Percentiles rank a stretch among this genome's conserved stretches.
phyloP scores from a whole-genome alignment of 2,113 vertebrate species.

The Siniperca chuatsi region DNA sequence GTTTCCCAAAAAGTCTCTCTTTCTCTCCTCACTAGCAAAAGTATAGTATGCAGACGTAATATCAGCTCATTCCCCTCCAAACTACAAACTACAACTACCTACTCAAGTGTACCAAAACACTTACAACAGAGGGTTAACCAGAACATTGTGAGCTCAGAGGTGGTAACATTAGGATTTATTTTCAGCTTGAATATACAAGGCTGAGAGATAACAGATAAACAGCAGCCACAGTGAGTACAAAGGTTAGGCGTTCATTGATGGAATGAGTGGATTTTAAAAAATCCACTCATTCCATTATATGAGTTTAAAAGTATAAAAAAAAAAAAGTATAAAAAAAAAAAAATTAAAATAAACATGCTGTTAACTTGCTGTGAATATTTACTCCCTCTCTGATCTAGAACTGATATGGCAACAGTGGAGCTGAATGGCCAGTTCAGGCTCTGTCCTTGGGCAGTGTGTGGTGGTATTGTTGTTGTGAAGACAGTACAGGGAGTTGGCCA shows the following conservation, averaged over 20 bases:
- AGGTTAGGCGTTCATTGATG: background rate
- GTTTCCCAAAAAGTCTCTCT: background rate
- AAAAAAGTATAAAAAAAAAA: background rate
- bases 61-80: background rate
- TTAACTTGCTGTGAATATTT: background rate
- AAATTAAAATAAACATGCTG: background rate
- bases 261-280: no score
- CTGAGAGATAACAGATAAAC: background rate
- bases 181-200: background rate
- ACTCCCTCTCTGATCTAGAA: constrained; percentile 18
- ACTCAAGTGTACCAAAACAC: background rate
- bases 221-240: background rate
- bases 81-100: background rate
- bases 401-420: constrained; percentile 35
- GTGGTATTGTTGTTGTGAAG: constrained; percentile 43
- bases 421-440: constrained; percentile 34
- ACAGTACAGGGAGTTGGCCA: constrained; percentile 50
- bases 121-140: background rate
- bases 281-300: background rate
- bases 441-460: constrained; percentile 47
- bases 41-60: background rate
- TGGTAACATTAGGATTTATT: background rate
- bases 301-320: background rate
- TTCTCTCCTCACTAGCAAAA: background rate
- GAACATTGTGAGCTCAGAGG: background rate